phyloP scores from a whole-genome alignment of 2,797 vertebrate species.

The Enteromius unitaeniatus region DNA sequence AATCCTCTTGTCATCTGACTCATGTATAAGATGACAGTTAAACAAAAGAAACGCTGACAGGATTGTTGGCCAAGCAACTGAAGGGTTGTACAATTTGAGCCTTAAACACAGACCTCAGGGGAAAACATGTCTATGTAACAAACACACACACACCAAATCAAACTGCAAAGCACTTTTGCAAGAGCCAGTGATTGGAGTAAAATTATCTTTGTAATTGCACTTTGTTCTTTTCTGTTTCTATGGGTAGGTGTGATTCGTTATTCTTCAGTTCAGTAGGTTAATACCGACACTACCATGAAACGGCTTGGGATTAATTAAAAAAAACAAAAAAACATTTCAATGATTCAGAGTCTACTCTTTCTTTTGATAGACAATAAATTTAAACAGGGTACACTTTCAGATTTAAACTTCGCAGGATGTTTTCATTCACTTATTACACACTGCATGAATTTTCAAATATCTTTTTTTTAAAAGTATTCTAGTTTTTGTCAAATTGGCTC shows the following conservation, averaged over 20 bases:
- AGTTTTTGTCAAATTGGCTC: not conserved
- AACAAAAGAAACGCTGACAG: conserved; percentile 26
- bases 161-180: conserved; percentile 26
- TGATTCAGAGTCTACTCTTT: too few relatives aligned
- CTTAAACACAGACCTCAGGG: not conserved
- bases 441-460: too few relatives aligned
- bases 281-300: not conserved
- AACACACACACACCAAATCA: not conserved
- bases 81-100: not conserved
- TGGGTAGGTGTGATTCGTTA: not conserved
- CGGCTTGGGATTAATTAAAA: too few relatives aligned
- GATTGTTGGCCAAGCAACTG: conserved; percentile 2
- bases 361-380: too few relatives aligned
- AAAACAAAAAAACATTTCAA: too few relatives aligned
- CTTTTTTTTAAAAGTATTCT: not conserved
- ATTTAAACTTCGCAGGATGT: too few relatives aligned
- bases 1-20: conserved; percentile 25
- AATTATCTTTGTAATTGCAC: not conserved
- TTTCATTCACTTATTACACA: too few relatives aligned
- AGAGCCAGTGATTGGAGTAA: not conserved
- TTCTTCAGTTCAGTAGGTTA: not conserved
- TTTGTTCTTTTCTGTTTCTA: not conserved
- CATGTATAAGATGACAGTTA: not conserved
- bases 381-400: too few relatives aligned
- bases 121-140: not conserved